Base-by-base conservation (phyloP, 2,113 vertebrate genomes). In the Zosterops lateralis region DNA sequence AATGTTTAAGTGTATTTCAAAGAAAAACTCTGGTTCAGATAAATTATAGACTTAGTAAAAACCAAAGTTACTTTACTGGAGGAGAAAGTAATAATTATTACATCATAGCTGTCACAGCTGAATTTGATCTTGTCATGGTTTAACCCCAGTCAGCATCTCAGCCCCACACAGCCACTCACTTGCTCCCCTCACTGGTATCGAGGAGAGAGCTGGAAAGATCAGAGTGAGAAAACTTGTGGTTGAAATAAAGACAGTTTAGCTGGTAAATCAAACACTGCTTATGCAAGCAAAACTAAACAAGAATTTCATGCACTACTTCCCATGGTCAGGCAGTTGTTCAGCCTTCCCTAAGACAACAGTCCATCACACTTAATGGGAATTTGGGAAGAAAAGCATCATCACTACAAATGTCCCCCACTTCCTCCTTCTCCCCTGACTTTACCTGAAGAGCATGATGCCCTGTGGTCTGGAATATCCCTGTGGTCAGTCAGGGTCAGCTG, bases 161-260 rank as follows among this genome's bases (percentile, higher is more conserved):
- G 31, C 34, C 47, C 18, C 54, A 48, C 17, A 10, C 10, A 28
- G 34, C 21, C 31, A 31, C 29, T 90, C 48, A 31, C 29, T 90
- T 34, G 3, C 17, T 60, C 9, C 25, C 66, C 25, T 38, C 45
- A 21, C 3, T 34, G 38, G n/a, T 40, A 54, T 2, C 0, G 0
- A 12, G n/a, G 13, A 62, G 7, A 61, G 34, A 54, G 60, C 48
- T 65, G 61, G 53, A 66, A 47, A 17, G 19, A 17, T 60, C 17
- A 36, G 47, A 73, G 8, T 42, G 34, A 83, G 56, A 56, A 75
- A 48, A 48, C 28, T 17, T 1, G 0, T 31, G 45, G 24, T 47
- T 82, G 32, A n/a, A n/a, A 21, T 57, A 58, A 22, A 47, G 64
- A 20, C 1, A 11, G 14, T 61, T 48, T 61, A 60, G 19, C 4